Base-by-base conservation (phyloP, 64 coral and sea anemone genomes). In the Montipora cactus region DNA sequence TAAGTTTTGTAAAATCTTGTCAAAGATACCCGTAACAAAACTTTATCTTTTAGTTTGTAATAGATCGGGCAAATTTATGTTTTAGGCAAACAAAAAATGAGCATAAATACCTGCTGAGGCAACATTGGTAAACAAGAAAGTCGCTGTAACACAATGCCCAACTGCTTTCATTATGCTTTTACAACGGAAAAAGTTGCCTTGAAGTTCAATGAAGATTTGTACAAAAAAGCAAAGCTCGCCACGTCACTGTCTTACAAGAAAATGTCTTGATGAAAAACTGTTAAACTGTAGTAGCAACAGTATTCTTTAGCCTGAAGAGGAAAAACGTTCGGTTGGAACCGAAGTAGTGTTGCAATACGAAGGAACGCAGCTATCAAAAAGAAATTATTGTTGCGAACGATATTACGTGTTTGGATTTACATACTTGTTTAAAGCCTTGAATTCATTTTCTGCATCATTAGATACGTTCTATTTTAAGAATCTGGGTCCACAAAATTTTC, bases 401-500 rank as follows among this genome's bases (percentile, higher is more conserved):
- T 13, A 76, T 9, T 76, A 76, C 70, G 70, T 76, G 74, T 12
- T 45, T 28, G 37, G 6, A 49, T 78, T 49, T 78, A 46, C 45
- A 50, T 49, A 49, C 74, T 15, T 80, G 4, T 6, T 80, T 8
- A 50, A 57, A 80, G 58, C 8, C 78, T 19, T 55, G 21, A 58
- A 82, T 82, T 62, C 44, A 82, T 82, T 61, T 62, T 82, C 53
- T 23, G 79, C 79, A 44, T 44, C 25, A 37, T 62, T 64, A 15
- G 4, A 4, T 5, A 62, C 2, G 11, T 57, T 76, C 37, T 37
- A 37, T 37, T 37, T 37, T 37, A 37, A 37, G 37, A 37, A 37
- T 37, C 37, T 37, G 37, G 37, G 0, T 37, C 37, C 37, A 37
- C 37, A 37, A 37, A 37, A 37, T 37, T 37, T 37, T 37, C 37